These are phyloP conservation scores for Champsocephalus esox DNA, from an alignment of 2,797 vertebrate genomes.

Conservation along the genomic window DNA sequence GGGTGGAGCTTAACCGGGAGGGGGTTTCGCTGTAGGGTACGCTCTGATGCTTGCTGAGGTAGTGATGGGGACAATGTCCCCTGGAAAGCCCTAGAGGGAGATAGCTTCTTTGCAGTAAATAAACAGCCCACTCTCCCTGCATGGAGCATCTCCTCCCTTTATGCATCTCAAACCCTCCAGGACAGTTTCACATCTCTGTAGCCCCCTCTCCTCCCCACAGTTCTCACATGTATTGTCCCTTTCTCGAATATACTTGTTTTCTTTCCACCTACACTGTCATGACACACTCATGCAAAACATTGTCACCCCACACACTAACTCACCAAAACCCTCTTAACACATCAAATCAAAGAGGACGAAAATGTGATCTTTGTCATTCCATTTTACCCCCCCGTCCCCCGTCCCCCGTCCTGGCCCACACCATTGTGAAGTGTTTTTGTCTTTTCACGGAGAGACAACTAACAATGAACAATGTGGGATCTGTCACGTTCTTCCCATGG, in stretches of 20 bases:
- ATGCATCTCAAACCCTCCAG: conserved; percentile 76
- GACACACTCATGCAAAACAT: conserved; percentile 62
- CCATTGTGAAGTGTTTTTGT: conserved; percentile 46
- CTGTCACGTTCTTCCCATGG: conserved; percentile 77
- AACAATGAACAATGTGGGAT: conserved; percentile 81
- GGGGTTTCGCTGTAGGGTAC: conserved; percentile 52
- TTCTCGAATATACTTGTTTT: conserved; percentile 25
- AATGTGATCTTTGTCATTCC: conserved; percentile 80
- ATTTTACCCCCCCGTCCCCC: neutral
- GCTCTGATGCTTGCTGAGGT: conserved; percentile 61
- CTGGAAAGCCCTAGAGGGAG: conserved; percentile 70
- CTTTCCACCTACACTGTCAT: conserved; percentile 40
- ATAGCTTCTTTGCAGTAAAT: conserved; percentile 78
- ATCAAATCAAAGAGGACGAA: conserved; percentile 78
- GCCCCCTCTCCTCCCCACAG: conserved; percentile 20
- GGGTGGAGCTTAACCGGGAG: conserved; percentile 62
- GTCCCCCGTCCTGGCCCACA: conserved; percentile 64
- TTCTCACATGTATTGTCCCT: conserved; percentile 50
- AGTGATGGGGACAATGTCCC: conserved; percentile 73
- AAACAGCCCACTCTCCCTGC: conserved; percentile 81
- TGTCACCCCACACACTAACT: conserved; percentile 51
- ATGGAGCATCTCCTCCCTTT: conserved; percentile 65
- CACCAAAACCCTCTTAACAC: conserved; percentile 54
- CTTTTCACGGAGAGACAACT: conserved; percentile 70
- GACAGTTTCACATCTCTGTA: conserved; percentile 59